A percentile compares a stretch with the other conserved stretches of the same genome.
Evolutionary conservation across 2,113 vertebrate genomes (phyloP).

Genomic region (Rhea pennata): DNA sequence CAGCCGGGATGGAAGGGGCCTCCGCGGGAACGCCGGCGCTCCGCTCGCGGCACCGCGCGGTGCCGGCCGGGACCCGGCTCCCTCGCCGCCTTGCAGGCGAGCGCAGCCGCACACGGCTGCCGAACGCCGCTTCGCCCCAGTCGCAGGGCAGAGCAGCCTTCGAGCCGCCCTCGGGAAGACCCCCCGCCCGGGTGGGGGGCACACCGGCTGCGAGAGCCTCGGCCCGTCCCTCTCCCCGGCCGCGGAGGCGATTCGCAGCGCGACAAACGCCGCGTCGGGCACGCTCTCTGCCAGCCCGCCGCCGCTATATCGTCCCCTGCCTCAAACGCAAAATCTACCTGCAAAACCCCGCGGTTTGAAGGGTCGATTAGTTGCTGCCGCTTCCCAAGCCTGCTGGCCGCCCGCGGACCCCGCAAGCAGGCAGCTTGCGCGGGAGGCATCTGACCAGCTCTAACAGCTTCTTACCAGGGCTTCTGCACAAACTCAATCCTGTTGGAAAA

Average conservation of each 20-base stretch:
- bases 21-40: neutral
- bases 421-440: neutral
- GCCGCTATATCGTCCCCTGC: conserved; percentile 24
- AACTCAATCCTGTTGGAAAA: conserved; percentile 17
- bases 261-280: conserved; percentile 18
- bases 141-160: conserved; percentile 43
- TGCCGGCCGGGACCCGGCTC: conserved; percentile 55
- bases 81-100: conserved; percentile 61
- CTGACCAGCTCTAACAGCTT: conserved; percentile 18
- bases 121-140: conserved; percentile 41
- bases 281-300: conserved; percentile 15
- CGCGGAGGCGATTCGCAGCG: no score
- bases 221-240: no score
- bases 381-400: rapidly evolving
- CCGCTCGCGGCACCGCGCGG: conserved; percentile 3
- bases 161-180: conserved; percentile 21
- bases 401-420: no score
- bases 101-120: conserved; percentile 60
- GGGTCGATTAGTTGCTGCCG: neutral
- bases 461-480: neutral
- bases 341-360: neutral
- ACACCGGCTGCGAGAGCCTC: no score
- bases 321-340: conserved; percentile 49
- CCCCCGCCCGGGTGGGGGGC: no score
- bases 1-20: neutral